phyloP scores from a whole-genome alignment of 2,797 vertebrate species.

The Heterohyrax brucei region DNA sequence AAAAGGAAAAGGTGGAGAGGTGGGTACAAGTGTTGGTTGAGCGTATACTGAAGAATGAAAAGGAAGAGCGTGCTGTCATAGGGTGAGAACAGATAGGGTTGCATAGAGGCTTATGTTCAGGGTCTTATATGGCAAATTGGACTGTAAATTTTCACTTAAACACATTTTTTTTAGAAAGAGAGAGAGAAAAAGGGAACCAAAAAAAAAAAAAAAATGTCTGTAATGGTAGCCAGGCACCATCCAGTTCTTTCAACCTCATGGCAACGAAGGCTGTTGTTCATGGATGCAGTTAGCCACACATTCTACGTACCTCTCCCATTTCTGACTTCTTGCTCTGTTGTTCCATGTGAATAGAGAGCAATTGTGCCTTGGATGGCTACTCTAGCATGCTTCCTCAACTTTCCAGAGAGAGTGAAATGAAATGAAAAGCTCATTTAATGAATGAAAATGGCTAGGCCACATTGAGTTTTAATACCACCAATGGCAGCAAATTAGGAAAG shows the following conservation, averaged over 20 bases:
- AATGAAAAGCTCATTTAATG: slow-evolving; percentile 12
- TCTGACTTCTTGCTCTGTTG: not conserved
- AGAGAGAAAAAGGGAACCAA: too few species aligned
- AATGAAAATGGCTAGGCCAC: not conserved
- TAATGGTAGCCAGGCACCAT: not conserved
- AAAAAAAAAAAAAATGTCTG: too few species aligned
- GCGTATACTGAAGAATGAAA: too few species aligned
- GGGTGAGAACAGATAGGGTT: too few species aligned
- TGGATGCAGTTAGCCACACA: not conserved
- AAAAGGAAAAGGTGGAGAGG: too few species aligned
- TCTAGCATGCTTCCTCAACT: not conserved
- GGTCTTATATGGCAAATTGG: too few species aligned
- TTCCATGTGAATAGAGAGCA: not conserved
- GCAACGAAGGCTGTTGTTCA: not conserved
- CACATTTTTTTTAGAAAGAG: too few species aligned
- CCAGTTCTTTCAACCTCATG: not conserved
- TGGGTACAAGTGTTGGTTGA: too few species aligned
- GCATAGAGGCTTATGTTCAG: too few species aligned
- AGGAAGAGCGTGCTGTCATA: too few species aligned
- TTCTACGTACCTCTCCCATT: not conserved
- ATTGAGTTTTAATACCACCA: slow-evolving; percentile 15
- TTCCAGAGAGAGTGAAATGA: slow-evolving; percentile 1
- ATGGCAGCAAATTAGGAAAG: not conserved
- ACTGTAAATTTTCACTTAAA: too few species aligned
- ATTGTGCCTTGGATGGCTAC: not conserved